Evolutionary conservation across 1,140 invertebrate genomes (phyloP), one percentile per base, ranked within the genome.

Genomic region (Octopus sinensis): DNA sequence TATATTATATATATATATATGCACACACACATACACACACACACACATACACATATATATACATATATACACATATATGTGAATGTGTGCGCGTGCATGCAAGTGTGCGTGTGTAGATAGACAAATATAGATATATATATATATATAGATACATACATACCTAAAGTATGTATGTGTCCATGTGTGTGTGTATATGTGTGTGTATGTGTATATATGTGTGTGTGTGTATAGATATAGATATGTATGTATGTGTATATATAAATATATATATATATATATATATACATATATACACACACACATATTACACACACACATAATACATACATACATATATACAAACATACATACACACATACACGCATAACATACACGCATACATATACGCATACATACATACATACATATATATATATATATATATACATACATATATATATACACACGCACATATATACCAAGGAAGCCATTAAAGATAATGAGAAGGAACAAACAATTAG

Each of bases 241-340:
- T 62, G 17, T 62, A 62, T 62, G 56, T 17, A 62, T 62, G 17
- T 62, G 17, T 62, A 62, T 62, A 62, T 62, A 62, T 62, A 62
- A 9, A 62, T 62, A 62, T 62, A 62, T 62, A 62, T 62, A 62
- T 62, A 62, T 62, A 62, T 62, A 62, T 62, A 62, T 62, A 62
- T 17, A 62, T 62, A 62, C 17, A 62, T 62, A 62, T 62, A 62
- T 62, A 62, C 56, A 62, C 17, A 62, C 17, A n/a, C n/a, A n/a
- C n/a, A n/a, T n/a, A n/a, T n/a, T n/a, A n/a, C n/a, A n/a, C n/a
- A n/a, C n/a, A n/a, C n/a, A n/a, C n/a, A n/a, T n/a, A n/a, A n/a
- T n/a, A n/a, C n/a, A n/a, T n/a, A n/a, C n/a, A n/a, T n/a, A n/a
- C n/a, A n/a, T n/a, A n/a, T n/a, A 62, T 62, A 62, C 17, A 62